These are phyloP conservation scores for Potamilus streckersoni DNA, from an alignment of 1,140 invertebrate genomes.

Conservation along the genomic window DNA sequence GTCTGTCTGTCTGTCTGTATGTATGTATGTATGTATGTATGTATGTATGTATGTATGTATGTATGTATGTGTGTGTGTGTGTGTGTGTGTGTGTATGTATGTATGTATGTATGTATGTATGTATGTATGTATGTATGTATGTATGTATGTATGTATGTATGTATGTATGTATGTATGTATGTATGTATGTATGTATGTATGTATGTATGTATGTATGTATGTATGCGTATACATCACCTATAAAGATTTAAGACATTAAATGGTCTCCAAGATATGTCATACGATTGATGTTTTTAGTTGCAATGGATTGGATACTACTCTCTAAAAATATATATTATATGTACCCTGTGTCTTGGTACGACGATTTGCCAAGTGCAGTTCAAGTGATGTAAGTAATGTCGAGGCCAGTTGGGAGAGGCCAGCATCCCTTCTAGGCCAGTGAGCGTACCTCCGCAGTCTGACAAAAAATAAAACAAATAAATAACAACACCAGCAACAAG, in stretches of 20 bases:
- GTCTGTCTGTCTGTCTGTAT: too few relatives aligned
- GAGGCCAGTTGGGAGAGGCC: slow-evolving; percentile 59
- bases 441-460: slow-evolving; percentile 55
- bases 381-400: slow-evolving; percentile 55
- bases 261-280: neutral
- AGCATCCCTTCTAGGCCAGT: slow-evolving; percentile 36
- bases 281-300: too few relatives aligned
- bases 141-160: too few relatives aligned
- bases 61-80: too few relatives aligned
- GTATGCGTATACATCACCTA: too few relatives aligned
- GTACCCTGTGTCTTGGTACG: slow-evolving; percentile 51
- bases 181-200: neutral
- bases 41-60: too few relatives aligned
- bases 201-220: neutral
- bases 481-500: neutral
- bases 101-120: too few relatives aligned
- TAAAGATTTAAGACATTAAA: neutral
- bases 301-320: too few relatives aligned
- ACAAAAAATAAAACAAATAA: neutral
- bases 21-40: too few relatives aligned
- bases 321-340: neutral
- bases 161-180: too few relatives aligned
- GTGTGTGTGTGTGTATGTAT: too few relatives aligned
- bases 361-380: slow-evolving; percentile 55
- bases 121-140: too few relatives aligned